Evolutionary conservation across 2,888 invertebrate species (phyloP).

Genomic region (Cerastoderma edule): DNA sequence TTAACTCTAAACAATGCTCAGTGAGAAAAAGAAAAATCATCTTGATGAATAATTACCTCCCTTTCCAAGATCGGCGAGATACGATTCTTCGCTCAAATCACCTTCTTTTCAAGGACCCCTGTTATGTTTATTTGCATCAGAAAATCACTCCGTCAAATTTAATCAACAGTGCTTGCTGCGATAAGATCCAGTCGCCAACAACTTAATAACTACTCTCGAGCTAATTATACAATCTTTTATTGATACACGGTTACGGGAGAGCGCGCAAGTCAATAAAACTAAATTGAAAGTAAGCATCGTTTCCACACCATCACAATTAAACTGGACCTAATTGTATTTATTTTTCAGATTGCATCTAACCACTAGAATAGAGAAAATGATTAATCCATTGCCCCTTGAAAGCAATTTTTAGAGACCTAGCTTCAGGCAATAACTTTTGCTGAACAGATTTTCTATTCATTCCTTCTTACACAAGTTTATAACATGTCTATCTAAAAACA

Average conservation of each 20-base stretch:
- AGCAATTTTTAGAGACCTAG: no score
- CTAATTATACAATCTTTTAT: constrained; percentile 49
- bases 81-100: no score
- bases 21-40: no score
- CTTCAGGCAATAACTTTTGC: no score
- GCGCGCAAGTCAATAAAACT: constrained; percentile 56
- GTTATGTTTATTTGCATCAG: constrained; percentile 24
- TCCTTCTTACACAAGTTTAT: no score
- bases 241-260: constrained; percentile 46
- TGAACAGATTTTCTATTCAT: no score
- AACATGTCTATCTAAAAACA: no score
- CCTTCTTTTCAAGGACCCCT: no score
- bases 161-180: constrained; percentile 45
- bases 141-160: constrained; percentile 52
- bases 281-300: constrained; percentile 59
- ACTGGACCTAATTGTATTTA: constrained; percentile 61
- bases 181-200: constrained; percentile 41
- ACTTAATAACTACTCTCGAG: constrained; percentile 38
- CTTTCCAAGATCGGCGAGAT: no score
- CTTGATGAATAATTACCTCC: no score
- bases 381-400: constrained; percentile 34
- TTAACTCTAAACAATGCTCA: no score
- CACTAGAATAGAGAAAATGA: constrained; percentile 35
- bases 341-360: constrained; percentile 57
- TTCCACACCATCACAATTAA: constrained; percentile 50